Base-by-base conservation (phyloP, 2,113 vertebrate species). In the Hemichromis elongatus region DNA sequence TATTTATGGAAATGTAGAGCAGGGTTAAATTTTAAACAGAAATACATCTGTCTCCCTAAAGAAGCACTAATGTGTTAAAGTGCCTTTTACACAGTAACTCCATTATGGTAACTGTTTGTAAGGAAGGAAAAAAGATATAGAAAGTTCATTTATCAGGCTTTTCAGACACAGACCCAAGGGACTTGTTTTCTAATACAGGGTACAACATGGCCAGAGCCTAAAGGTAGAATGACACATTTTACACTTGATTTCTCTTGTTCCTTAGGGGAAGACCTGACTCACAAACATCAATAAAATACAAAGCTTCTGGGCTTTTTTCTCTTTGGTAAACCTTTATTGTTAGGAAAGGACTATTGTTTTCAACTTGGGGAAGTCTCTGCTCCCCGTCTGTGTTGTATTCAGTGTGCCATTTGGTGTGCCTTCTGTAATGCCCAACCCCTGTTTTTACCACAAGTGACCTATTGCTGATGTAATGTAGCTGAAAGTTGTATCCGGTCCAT, bases 391-490 rank as follows among this genome's bases (percentile, higher is more conserved):
- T 75, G 42, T 0, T 50, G 26, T 28, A 75, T 47, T 70, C 4
- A 4, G 59, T n/a, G 7, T 42, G 45, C 18, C 70, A 75, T 75
- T 52, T 75, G 70, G 70, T 52, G 70, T 52, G 26, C 1, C 28
- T 75, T 30, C 75, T 79, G 3, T 45, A 5, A 47, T 26, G 59
- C 33, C 47, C 12, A 42, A 30, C 37, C 33, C 9, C 40, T 77
- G 11, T 53, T 81, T 18, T 21, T 42, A 59, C 61, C 12, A 6
- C 45, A 42, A 57, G 70, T 80, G 40, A 77, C 19, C 33, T 19
- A 30, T 40, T 79, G 45, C 77, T 79, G 84, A 89, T 84, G 79
- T 86, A 80, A 87, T 56, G 57, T 66, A 45, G 81, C 40, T 86
- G 80, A 88, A 80, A 88, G 42, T 77, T 30, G 24, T 70, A 28